Percentiles rank a stretch among this genome's conserved stretches.
Conservation (phyloP, 2,797 vertebrate genomes). For the Lithobates pipiens region DNA sequence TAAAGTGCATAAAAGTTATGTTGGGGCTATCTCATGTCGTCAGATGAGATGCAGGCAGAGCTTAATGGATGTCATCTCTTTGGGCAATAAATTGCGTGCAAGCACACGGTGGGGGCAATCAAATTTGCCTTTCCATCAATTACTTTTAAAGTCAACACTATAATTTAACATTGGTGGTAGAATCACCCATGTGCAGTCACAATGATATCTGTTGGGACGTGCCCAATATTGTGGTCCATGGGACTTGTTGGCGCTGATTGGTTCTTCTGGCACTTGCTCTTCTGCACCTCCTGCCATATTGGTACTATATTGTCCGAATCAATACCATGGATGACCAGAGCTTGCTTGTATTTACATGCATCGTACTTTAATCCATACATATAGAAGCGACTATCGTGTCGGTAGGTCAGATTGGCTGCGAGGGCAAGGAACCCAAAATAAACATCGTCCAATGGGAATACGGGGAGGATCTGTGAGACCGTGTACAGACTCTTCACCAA, state of each 20-base stretch:
- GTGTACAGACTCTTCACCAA: background rate
- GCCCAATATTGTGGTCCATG: no score
- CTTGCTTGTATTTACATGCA: background rate
- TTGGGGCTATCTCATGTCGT: no score
- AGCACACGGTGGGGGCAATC: no score
- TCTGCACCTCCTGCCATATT: conserved; percentile 4
- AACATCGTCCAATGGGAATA: conserved; percentile 60
- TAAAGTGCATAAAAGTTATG: no score
- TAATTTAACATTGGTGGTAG: no score
- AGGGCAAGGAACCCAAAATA: conserved; percentile 46
- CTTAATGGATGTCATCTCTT: no score
- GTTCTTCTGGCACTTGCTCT: background rate
- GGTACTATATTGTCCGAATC: background rate
- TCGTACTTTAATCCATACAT: conserved; percentile 15
- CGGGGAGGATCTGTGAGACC: background rate
- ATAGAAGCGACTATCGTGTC: background rate
- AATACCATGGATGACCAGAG: conserved; percentile 15
- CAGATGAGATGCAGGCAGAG: no score
- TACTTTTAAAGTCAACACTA: no score
- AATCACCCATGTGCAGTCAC: background rate
- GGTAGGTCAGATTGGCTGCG: background rate
- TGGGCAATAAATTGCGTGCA: no score
- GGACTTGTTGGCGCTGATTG: no score
- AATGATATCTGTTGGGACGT: background rate
- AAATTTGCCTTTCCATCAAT: no score